phyloP scores from a whole-genome alignment of 2,113 vertebrate species.

The Noctilio leporinus region DNA sequence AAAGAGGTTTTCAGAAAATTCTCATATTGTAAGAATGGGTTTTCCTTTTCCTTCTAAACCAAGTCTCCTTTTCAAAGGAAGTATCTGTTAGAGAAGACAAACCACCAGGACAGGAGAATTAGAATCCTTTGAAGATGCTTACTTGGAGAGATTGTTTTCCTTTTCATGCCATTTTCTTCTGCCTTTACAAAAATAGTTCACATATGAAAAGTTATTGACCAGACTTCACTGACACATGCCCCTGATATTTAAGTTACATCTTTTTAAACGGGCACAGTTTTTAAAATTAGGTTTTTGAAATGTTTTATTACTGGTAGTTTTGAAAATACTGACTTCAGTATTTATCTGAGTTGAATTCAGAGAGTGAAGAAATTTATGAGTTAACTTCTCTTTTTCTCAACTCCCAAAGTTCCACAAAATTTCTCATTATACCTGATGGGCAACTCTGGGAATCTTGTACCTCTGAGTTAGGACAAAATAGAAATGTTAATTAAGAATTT shows the following conservation, averaged over 20 bases:
- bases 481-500: constrained; percentile 57
- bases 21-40: constrained; percentile 35
- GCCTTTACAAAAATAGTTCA: constrained; percentile 52
- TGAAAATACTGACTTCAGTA: constrained; percentile 31
- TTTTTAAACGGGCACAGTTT: constrained; percentile 10
- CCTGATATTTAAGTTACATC: constrained; percentile 22
- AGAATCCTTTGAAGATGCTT: neutral
- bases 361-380: neutral
- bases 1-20: constrained; percentile 24
- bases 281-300: constrained; percentile 19
- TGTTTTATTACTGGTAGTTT: constrained; percentile 11
- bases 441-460: constrained; percentile 23
- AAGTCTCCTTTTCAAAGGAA: constrained; percentile 33
- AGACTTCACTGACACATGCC: constrained; percentile 35
- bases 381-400: constrained; percentile 34
- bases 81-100: neutral
- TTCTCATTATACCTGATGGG: constrained; percentile 26
- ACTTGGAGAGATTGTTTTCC: constrained; percentile 10
- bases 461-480: constrained; percentile 14
- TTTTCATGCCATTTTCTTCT: constrained; percentile 29
- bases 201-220: constrained; percentile 25
- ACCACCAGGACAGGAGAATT: constrained; percentile 18
- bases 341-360: constrained; percentile 30
- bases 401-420: neutral
- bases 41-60: constrained; percentile 31